These are phyloP conservation scores for Schizopygopsis pylzovi DNA, from an alignment of 2,797 vertebrate genomes.

Conservation along the genomic window DNA sequence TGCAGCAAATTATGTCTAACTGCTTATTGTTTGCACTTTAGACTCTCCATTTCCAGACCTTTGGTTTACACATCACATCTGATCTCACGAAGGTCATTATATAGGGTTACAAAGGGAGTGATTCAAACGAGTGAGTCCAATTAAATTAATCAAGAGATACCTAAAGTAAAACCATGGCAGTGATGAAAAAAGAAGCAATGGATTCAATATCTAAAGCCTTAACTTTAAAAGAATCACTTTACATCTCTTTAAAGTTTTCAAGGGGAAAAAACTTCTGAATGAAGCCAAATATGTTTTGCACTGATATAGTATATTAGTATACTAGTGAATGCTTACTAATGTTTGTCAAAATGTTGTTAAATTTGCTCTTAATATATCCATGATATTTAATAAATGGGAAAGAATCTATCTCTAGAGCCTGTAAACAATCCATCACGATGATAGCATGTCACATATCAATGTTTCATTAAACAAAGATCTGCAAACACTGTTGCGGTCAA, in stretches of 20 bases:
- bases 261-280: too few relatives aligned
- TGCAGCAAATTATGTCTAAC: too few relatives aligned
- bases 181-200: background rate
- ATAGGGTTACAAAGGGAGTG: background rate
- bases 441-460: background rate
- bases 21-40: too few relatives aligned
- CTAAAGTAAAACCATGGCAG: background rate
- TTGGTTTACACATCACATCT: too few relatives aligned
- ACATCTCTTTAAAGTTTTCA: background rate
- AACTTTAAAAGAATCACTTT: background rate
- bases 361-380: too few relatives aligned
- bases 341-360: too few relatives aligned
- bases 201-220: background rate
- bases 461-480: slow-evolving; percentile 21
- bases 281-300: too few relatives aligned
- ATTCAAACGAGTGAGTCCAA: background rate
- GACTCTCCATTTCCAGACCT: too few relatives aligned
- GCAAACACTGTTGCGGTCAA: background rate
- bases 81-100: background rate
- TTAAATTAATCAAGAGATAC: background rate
- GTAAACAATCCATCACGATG: background rate
- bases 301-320: too few relatives aligned
- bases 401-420: background rate
- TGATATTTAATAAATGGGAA: background rate
- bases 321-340: too few relatives aligned